Conservation (phyloP, 1,140 invertebrate species). For the Drosophila persimilis region DNA sequence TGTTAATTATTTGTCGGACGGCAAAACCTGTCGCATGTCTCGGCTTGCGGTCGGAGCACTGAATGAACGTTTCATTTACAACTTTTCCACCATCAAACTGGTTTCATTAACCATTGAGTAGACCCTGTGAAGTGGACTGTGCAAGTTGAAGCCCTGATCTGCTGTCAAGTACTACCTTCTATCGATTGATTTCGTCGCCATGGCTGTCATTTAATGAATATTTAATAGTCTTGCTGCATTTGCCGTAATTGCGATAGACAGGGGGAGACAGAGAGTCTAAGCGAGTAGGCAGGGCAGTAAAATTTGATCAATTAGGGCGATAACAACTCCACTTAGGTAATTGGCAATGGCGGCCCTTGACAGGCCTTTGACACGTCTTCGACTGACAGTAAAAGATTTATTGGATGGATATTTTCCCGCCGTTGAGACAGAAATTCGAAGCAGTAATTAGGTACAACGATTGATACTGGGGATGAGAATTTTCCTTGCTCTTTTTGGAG, state of each 20-base stretch:
- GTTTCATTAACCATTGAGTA: constrained; percentile 3
- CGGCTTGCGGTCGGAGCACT: neutral
- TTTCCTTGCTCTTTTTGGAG: no score
- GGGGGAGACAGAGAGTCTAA: neutral
- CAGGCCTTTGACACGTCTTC: constrained; percentile 26
- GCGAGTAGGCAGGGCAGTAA: neutral
- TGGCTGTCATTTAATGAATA: constrained; percentile 67
- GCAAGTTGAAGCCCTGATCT: constrained; percentile 3
- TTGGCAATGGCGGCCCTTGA: constrained; percentile 26
- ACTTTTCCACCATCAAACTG: constrained; percentile 13
- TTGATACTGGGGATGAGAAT: no score
- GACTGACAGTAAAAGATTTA: neutral
- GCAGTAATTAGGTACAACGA: no score
- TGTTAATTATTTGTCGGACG: constrained; percentile 36
- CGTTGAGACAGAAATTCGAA: neutral
- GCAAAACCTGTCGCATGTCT: constrained; percentile 11
- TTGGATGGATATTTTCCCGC: constrained; percentile 4
- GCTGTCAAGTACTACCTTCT: constrained; percentile 11
- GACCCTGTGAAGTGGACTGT: constrained; percentile 3
- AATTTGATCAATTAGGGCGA: constrained; percentile 41
- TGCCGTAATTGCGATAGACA: constrained; percentile 29
- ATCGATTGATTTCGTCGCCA: constrained; percentile 57
- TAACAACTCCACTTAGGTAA: constrained; percentile 50
- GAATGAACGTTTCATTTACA: constrained; percentile 38
- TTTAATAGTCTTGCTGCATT: constrained; percentile 62